phyloP scores from a whole-genome alignment of 2,113 vertebrate genomes.

The Apteryx owenii region DNA sequence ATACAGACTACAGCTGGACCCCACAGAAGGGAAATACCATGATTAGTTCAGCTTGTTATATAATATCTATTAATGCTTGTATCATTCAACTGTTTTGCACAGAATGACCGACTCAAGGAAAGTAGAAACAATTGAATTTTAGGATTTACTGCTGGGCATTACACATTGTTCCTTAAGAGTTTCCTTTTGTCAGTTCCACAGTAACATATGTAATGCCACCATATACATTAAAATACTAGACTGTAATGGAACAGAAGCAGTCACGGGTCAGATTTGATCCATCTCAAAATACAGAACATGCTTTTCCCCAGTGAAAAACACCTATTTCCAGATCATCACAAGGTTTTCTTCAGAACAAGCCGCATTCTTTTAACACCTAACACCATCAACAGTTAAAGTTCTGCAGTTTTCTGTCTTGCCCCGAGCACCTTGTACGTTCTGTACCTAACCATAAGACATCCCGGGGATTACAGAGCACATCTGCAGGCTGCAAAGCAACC shows the following conservation, averaged over 20 bases:
- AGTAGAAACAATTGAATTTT: neutral
- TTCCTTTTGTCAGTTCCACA: neutral
- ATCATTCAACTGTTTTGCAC: neutral
- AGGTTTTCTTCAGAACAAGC: neutral
- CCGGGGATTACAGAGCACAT: neutral
- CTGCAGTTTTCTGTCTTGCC: neutral
- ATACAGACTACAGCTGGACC: neutral
- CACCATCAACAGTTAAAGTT: rapidly evolving
- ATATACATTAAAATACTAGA: neutral
- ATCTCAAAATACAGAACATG: neutral
- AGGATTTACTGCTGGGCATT: neutral
- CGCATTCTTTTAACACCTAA: neutral
- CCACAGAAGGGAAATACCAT: neutral
- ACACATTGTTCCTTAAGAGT: neutral
- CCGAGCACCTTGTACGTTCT: neutral
- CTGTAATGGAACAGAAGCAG: neutral
- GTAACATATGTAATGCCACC: rapidly evolving
- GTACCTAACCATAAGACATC: neutral
- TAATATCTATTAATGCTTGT: neutral
- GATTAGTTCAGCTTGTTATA: neutral
- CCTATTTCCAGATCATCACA: neutral
- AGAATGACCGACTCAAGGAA: neutral
- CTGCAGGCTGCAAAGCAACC: neutral
- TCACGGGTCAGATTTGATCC: rapidly evolving
- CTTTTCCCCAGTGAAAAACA: neutral